A percentile compares a stretch with the other conserved stretches of the same genome.
Conservation (phyloP, 2,113 vertebrate genomes). For the Mirza zaza region DNA sequence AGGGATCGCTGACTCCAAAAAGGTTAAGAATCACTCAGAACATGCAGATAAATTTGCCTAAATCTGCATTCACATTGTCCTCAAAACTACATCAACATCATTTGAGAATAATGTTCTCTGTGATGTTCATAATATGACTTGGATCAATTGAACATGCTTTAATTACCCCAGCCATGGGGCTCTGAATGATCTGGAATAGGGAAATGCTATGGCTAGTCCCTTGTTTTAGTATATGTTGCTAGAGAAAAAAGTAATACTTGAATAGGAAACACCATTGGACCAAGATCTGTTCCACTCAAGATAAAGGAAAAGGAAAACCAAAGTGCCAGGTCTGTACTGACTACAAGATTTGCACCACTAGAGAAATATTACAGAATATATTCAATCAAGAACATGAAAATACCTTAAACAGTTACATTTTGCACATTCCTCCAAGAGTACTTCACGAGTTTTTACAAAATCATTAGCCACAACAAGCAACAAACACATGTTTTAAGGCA, state of each 20-base stretch:
- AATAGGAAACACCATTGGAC: background rate
- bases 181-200: background rate
- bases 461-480: background rate
- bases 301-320: slow-evolving; percentile 60
- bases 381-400: slow-evolving; percentile 16
- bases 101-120: background rate
- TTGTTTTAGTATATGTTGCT: background rate
- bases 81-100: background rate
- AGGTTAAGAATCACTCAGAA: background rate
- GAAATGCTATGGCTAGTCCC: background rate
- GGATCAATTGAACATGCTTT: background rate
- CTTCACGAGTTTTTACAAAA: background rate
- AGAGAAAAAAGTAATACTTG: slow-evolving; percentile 1
- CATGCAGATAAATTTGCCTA: background rate
- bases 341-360: background rate
- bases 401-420: slow-evolving; percentile 15
- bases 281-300: background rate
- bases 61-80: background rate
- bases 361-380: slow-evolving; percentile 17
- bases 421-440: slow-evolving; percentile 43
- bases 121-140: background rate
- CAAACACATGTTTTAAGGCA: slow-evolving; percentile 15
- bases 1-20: background rate
- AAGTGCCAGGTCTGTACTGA: background rate
- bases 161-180: background rate